Evolutionary conservation across 2,797 vertebrate species (phyloP).

Genomic region (Ibycter americanus): DNA sequence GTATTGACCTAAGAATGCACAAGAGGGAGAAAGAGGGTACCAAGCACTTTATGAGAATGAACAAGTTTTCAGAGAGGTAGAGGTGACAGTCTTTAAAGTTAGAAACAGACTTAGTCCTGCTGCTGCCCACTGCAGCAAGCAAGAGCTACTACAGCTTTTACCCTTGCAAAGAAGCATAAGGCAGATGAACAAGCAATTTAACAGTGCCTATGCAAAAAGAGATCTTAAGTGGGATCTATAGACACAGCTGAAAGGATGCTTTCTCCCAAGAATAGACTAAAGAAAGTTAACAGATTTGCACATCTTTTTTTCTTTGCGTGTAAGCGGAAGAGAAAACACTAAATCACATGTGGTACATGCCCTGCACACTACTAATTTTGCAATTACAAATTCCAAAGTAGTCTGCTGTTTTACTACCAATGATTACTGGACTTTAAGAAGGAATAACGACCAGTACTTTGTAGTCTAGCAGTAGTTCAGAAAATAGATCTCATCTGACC

Average conservation of each 20-base stretch:
- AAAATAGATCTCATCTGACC: not conserved
- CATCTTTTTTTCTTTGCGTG: rapidly evolving
- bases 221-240: not conserved
- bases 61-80: not conserved
- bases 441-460: not conserved
- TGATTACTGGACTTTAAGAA: not conserved
- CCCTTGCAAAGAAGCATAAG: not conserved
- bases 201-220: not conserved
- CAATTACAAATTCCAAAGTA: not conserved
- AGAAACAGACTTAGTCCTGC: not conserved
- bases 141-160: not conserved
- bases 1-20: not conserved
- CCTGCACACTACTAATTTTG: not conserved
- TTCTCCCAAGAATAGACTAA: not conserved
- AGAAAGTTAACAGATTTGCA: not conserved
- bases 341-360: rapidly evolving
- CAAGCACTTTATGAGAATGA: not conserved
- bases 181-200: not conserved
- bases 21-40: not conserved
- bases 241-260: not conserved
- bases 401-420: not conserved
- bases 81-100: not conserved
- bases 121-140: not conserved
- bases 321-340: not conserved
- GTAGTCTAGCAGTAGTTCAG: not conserved